Evolutionary conservation across 2,113 vertebrate genomes (phyloP), one percentile per base, ranked within the genome.

Genomic region (Irena cyanogastra): DNA sequence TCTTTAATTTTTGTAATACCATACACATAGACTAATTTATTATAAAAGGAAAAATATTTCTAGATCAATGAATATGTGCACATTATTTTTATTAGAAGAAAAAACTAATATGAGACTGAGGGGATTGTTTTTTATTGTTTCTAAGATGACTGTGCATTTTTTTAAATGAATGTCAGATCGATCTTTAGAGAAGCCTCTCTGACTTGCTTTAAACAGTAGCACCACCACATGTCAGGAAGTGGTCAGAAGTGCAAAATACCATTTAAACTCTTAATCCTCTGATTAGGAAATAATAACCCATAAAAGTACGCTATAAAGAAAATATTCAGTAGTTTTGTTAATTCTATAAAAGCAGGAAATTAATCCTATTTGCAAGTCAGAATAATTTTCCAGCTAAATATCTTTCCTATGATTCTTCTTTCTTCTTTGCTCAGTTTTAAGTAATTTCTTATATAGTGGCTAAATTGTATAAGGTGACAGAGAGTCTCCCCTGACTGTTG

Each of bases 161-260:
- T 86, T 86, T 61, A 50, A 70, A 42, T 15, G 33, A 92, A 49
- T 61, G 31, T 57, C 47, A 50, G 72, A 75, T 28, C 83, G 69
- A 68, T 94, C 49, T 89, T 79, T 76, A 92, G 37, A 71, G 77
- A 64, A 95, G 10, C 31, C 19, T 82, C 18, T 79, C 61, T 93
- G 85, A 52, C 72, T 96, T 97, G 53, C 83, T 92, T 95, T 93
- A 92, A 94, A 86, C 94, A 93, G 90, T 93, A 94, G 94, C 91
- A 97, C 93, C 93, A 95, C 94, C 95, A 94, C 82, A 95, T 87
- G 93, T 94, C 87, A 92, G 72, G 74, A 96, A 92, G 49, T 71
- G 89, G 85, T 26, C 83, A 93, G 92, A 92, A 49, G 77, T 94
- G 44, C 37, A 78, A 89, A 88, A 19, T 23, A 42, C 22, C 26